Evolutionary conservation across 2,113 vertebrate genomes (phyloP).

Genomic region (Ifrita kowaldi): DNA sequence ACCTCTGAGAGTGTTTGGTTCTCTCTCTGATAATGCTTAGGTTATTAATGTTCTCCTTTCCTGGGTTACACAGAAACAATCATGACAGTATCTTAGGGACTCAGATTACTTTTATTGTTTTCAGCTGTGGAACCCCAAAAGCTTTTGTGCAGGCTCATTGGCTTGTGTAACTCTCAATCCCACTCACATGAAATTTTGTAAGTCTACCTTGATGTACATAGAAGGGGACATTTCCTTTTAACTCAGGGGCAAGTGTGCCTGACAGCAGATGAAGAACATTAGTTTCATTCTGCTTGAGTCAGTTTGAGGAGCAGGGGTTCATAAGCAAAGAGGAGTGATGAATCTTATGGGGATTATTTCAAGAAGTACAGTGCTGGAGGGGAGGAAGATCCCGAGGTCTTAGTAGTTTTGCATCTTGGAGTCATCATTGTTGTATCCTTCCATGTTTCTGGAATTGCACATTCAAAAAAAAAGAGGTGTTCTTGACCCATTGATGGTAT

Average conservation of each 20-base stretch:
- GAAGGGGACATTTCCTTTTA: not conserved
- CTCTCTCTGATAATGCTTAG: not conserved
- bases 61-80: not conserved
- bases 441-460: not conserved
- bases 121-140: not conserved
- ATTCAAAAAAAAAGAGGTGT: not conserved
- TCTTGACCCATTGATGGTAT: not conserved
- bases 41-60: not conserved
- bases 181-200: not conserved
- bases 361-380: not conserved
- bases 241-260: not conserved
- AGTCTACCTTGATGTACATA: not conserved
- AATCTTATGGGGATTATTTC: not conserved
- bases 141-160: not conserved
- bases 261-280: not conserved
- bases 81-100: not conserved
- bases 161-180: fast-evolving
- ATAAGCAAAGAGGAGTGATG: not conserved
- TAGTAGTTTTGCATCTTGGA: not conserved
- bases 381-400: not conserved
- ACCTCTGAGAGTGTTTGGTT: not conserved
- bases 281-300: not conserved
- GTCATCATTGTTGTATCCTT: not conserved
- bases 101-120: not conserved
- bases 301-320: not conserved